Evolutionary conservation across 2,797 vertebrate species (phyloP).

Genomic region (Garrulus glandarius): DNA sequence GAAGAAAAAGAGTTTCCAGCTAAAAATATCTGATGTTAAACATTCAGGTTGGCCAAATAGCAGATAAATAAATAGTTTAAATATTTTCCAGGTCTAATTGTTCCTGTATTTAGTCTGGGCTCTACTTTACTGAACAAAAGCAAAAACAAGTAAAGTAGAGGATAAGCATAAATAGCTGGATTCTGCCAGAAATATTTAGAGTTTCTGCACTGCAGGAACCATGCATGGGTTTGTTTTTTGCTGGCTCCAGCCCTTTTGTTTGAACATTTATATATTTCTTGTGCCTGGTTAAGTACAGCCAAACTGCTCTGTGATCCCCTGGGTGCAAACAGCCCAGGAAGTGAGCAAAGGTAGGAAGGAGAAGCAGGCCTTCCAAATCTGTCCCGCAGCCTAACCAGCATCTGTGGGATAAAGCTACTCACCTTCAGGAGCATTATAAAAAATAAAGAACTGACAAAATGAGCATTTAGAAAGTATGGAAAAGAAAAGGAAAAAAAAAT

Average conservation of each 20-base stretch:
- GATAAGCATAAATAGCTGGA: neutral
- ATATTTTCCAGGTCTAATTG: constrained; percentile 37
- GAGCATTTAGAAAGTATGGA: neutral
- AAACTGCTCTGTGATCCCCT: neutral
- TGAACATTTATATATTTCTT: neutral
- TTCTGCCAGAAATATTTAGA: constrained; percentile 18
- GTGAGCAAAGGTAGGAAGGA: neutral
- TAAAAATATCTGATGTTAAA: constrained; percentile 1
- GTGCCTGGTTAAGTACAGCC: neutral
- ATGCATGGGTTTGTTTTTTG: neutral
- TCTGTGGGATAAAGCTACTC: neutral
- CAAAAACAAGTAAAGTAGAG: neutral
- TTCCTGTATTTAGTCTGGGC: constrained; percentile 26
- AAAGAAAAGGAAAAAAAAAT: neutral
- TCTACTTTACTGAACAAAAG: neutral
- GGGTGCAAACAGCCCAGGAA: neutral
- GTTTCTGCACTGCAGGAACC: neutral
- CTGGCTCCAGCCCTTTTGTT: neutral
- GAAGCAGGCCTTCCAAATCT: neutral
- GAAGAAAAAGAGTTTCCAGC: neutral
- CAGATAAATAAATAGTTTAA: neutral
- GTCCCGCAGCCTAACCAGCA: neutral
- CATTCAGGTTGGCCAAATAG: neutral
- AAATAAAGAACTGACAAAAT: neutral
- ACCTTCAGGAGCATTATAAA: neutral